Evolutionary conservation across 2,113 vertebrate genomes (phyloP), one percentile per base, ranked within the genome.

Genomic region (Chinchilla lanigera): DNA sequence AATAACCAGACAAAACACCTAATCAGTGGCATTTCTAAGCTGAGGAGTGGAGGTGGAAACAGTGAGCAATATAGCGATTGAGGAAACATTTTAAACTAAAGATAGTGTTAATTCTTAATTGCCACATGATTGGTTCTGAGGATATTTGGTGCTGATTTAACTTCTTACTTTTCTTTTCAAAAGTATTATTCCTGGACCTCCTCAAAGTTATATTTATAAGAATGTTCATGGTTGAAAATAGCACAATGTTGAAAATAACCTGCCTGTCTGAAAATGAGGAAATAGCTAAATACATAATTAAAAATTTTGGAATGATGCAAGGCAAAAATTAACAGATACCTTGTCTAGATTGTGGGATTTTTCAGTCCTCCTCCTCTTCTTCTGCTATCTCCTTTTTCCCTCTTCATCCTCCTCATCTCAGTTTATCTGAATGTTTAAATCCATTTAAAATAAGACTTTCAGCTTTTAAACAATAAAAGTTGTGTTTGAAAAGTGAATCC

Each of bases 401-500:
- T 54, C 22, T n/a, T 26, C 7, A 2, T 9, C 10, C 26, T 44
- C 14, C 35, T 60, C 30, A 61, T 38, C 63, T 86, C 93, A 75
- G 17, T 77, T 87, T 56, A 67, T 83, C 26, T 90, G 52, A 91
- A 90, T 52, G 90, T 91, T 95, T 77, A 96, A 95, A 86, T 63
- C 16, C 63, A 30, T 35, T 92, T 93, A 87, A 95, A 94, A 94
- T 96, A 30, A 78, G 22, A 63, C 63, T 90, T 94, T 80, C 80
- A 92, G 47, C 47, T 50, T 61, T 95, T 58, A 60, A 82, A 87
- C 81, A 75, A 50, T 86, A 54, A 73, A 94, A 94, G 20, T 75
- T 71, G 17, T 77, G 10, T 61, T 95, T 89, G 33, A 90, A 93
- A 97, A 88, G 75, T 96, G 92, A 94, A 94, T 28, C 30, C 95